Conservation (phyloP, 1,140 invertebrate species). For the Penaeus vannamei region DNA sequence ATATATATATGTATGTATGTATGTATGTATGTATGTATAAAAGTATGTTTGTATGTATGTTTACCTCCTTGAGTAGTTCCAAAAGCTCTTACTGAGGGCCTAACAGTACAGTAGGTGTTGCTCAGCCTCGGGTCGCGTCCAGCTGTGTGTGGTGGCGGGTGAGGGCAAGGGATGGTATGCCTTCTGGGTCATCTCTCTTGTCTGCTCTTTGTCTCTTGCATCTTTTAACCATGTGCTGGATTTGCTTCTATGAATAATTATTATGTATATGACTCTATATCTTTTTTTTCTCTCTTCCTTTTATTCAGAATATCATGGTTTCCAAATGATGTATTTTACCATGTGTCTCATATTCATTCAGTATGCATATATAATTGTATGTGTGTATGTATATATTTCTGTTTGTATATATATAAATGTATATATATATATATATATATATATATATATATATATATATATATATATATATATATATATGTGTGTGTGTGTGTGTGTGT, state of each 20-base stretch:
- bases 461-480: neutral
- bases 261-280: neutral
- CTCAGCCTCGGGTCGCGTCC: neutral
- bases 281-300: too few species aligned
- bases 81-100: too few species aligned
- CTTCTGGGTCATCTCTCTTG: neutral
- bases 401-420: too few species aligned
- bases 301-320: too few species aligned
- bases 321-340: too few species aligned
- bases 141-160: neutral
- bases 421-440: too few species aligned
- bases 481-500: neutral
- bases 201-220: conserved; percentile 8
- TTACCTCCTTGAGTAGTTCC: neutral
- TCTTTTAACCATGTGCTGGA: neutral
- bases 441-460: too few species aligned
- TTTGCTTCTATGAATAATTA: conserved; percentile 4
- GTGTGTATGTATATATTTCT: too few species aligned
- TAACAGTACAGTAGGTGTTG: too few species aligned
- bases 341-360: too few species aligned
- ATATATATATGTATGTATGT: too few species aligned
- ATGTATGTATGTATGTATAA: neutral
- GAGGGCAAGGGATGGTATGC: conserved; percentile 14
- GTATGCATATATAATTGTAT: too few species aligned
- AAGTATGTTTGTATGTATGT: neutral